Evolutionary conservation across 2,113 vertebrate species (phyloP).

Genomic region (Verasper variegatus): DNA sequence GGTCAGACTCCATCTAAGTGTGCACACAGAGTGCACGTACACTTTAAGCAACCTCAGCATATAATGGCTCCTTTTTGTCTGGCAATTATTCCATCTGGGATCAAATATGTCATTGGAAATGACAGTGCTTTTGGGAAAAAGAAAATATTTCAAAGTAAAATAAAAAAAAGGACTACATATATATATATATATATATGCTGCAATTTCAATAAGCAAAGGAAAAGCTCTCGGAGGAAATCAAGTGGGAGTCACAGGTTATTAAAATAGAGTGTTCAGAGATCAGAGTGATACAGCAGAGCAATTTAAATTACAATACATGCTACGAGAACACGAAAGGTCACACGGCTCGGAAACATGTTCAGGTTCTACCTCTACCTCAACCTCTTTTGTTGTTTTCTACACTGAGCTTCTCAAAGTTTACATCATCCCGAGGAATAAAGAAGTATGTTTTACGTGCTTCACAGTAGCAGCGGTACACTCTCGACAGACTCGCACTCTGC

Average conservation of each 20-base stretch:
- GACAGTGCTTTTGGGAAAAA: constrained; percentile 21
- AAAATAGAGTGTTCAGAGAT: constrained; percentile 13
- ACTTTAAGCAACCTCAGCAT: constrained; percentile 60
- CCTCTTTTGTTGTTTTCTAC: neutral
- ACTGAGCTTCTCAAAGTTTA: neutral
- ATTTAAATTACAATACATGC: constrained; percentile 1
- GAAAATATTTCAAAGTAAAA: neutral
- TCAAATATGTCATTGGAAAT: constrained; percentile 39
- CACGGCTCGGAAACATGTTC: constrained; percentile 4
- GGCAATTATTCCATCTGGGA: constrained; percentile 50
- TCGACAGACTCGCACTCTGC: neutral
- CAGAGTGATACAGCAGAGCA: neutral
- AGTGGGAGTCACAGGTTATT: constrained; percentile 17
- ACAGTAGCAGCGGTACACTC: neutral
- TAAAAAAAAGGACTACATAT: neutral
- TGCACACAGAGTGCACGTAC: constrained; percentile 35
- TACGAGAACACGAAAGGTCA: neutral
- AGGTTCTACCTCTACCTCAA: neutral
- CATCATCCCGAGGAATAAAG: neutral
- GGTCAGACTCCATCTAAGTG: constrained; percentile 56
- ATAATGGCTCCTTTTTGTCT: constrained; percentile 53
- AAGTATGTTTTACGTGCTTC: neutral
- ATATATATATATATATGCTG: constrained; percentile 16
- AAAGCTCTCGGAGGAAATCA: constrained; percentile 49
- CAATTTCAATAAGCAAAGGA: constrained; percentile 3